phyloP scores from a whole-genome alignment of 2,113 vertebrate species.

The Pavo muticus region DNA sequence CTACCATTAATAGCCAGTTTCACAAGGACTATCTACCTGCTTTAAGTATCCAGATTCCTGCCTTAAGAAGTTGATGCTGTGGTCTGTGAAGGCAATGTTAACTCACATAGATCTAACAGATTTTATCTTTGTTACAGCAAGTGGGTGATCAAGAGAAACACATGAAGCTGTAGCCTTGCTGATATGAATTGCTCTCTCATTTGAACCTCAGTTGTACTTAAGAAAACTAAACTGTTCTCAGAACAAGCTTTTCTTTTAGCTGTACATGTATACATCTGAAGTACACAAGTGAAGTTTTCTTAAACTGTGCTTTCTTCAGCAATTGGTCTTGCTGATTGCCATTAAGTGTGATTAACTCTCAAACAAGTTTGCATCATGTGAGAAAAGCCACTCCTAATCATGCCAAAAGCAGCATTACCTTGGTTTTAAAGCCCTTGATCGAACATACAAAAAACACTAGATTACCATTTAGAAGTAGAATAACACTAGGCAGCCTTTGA shows the following conservation, averaged over 20 bases:
- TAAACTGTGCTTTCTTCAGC: not conserved
- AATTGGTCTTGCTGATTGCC: not conserved
- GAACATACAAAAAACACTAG: not conserved
- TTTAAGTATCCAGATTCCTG: not conserved
- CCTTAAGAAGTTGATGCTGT: not conserved
- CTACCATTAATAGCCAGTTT: not conserved
- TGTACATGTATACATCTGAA: not conserved
- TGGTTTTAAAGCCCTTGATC: not conserved
- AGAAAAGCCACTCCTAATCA: not conserved
- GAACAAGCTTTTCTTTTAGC: not conserved
- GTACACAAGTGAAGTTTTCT: not conserved
- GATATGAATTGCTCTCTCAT: not conserved
- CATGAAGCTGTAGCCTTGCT: not conserved
- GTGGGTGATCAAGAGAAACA: not conserved
- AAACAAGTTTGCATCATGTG: not conserved
- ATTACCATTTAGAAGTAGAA: slow-evolving; percentile 93
- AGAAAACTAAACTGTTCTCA: not conserved
- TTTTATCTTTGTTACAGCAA: not conserved
- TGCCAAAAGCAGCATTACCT: not conserved
- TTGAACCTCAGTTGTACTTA: not conserved
- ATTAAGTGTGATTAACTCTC: not conserved
- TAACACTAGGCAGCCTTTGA: slow-evolving; percentile 95
- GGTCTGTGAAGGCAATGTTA: not conserved
- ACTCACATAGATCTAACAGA: not conserved
- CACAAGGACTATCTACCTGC: not conserved